A percentile compares a stretch with the other conserved stretches of the same genome.
These are phyloP conservation scores for Mesitornis unicolor DNA, from an alignment of 2,113 vertebrate genomes.

Conservation along the genomic window DNA sequence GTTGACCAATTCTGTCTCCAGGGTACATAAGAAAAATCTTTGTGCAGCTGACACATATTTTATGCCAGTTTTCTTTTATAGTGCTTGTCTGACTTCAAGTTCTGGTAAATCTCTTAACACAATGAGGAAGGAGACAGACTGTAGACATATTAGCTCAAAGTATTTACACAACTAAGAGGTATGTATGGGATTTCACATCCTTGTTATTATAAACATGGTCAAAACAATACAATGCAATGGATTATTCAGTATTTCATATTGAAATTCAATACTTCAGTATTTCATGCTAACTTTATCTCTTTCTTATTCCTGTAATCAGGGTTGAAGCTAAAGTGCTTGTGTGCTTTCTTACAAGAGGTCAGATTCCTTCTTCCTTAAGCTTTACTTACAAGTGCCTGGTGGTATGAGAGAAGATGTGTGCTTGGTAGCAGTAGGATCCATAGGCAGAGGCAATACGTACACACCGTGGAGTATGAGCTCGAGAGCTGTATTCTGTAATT, in stretches of 20 bases:
- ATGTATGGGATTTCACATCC: background rate
- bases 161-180: background rate
- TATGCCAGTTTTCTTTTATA: background rate
- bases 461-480: background rate
- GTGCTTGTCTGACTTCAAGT: background rate
- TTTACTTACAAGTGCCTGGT: background rate
- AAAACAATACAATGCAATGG: background rate
- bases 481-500: background rate
- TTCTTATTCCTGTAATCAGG: background rate
- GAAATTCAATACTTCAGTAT: background rate
- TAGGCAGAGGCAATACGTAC: background rate
- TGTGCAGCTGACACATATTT: background rate
- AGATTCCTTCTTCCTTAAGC: background rate
- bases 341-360: background rate
- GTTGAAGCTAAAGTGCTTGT: background rate
- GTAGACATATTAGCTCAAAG: background rate
- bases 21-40: background rate
- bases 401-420: background rate
- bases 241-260: background rate
- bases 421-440: background rate
- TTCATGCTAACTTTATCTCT: background rate
- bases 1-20: background rate
- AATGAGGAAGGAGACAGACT: background rate
- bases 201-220: background rate
- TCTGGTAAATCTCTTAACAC: background rate